Evolutionary conservation across 1,140 invertebrate species (phyloP).

Genomic region (Calephelis nemesis): DNA sequence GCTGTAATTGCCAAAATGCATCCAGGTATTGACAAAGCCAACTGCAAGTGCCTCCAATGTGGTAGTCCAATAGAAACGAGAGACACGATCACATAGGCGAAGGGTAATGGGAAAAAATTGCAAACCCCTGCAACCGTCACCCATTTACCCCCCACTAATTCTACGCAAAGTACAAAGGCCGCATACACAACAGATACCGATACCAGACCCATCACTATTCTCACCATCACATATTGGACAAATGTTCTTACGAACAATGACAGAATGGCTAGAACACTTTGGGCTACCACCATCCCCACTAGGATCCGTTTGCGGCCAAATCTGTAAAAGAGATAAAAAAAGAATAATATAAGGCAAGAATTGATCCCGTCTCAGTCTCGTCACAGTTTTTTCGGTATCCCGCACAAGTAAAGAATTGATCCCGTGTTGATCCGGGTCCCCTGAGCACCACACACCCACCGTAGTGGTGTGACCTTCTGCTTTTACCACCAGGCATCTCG

Average conservation of each 20-base stretch:
- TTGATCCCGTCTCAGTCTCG: no score
- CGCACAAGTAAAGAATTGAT: neutral
- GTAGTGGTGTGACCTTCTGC: no score
- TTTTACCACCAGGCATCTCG: no score
- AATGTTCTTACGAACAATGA: conserved; percentile 83
- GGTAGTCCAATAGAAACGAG: conserved; percentile 85
- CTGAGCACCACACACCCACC: no score
- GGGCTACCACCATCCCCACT: conserved; percentile 84
- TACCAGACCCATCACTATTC: conserved; percentile 83
- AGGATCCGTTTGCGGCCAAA: conserved; percentile 88
- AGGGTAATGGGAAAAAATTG: conserved; percentile 85
- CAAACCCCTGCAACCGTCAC: conserved; percentile 86
- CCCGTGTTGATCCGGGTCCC: no score
- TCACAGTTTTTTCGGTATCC: no score
- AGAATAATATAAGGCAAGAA: neutral
- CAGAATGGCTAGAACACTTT: conserved; percentile 81
- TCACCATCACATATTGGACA: conserved; percentile 81
- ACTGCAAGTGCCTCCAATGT: conserved; percentile 86
- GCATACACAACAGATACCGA: conserved; percentile 87
- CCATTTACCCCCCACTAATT: conserved; percentile 87
- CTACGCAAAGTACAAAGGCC: conserved; percentile 85
- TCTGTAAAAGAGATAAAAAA: conserved; percentile 57
- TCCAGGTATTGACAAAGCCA: conserved; percentile 85
- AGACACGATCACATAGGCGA: conserved; percentile 87
- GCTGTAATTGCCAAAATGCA: conserved; percentile 83